Conservation (phyloP, 2,113 vertebrate species). For the human (Homo sapiens) region DNA sequence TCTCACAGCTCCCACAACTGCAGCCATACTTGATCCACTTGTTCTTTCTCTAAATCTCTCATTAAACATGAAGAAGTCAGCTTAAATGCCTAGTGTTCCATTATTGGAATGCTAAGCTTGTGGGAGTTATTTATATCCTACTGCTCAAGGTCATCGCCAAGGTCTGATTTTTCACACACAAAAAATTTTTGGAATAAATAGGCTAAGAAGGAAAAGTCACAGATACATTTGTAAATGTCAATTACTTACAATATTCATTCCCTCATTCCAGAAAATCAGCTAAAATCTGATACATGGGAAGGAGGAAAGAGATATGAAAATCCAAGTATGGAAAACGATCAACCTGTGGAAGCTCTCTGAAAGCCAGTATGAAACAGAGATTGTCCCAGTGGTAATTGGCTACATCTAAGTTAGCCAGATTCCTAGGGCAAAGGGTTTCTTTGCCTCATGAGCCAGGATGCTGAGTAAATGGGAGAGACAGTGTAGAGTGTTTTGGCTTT, state of each 20-base stretch:
- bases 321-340: neutral
- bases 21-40: neutral
- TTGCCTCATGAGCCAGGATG: neutral
- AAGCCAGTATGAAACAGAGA: neutral
- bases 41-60: neutral
- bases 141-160: too few species aligned
- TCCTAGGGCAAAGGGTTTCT: neutral
- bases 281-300: neutral
- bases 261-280: neutral
- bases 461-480: slow-evolving; percentile 13
- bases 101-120: too few species aligned
- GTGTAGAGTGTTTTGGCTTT: slow-evolving; percentile 33
- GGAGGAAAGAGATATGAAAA: slow-evolving; percentile 28
- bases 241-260: neutral
- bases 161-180: too few species aligned
- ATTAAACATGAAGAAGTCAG: neutral
- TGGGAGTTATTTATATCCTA: too few species aligned
- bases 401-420: neutral
- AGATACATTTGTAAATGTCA: neutral
- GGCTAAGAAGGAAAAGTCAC: neutral
- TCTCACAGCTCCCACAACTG: neutral
- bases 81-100: too few species aligned
- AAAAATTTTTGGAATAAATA: too few species aligned
- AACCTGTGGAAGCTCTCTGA: slow-evolving; percentile 4
- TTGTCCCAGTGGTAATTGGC: neutral